phyloP scores from a whole-genome alignment of 2,113 vertebrate genomes.

The Urocynchramus pylzowi region DNA sequence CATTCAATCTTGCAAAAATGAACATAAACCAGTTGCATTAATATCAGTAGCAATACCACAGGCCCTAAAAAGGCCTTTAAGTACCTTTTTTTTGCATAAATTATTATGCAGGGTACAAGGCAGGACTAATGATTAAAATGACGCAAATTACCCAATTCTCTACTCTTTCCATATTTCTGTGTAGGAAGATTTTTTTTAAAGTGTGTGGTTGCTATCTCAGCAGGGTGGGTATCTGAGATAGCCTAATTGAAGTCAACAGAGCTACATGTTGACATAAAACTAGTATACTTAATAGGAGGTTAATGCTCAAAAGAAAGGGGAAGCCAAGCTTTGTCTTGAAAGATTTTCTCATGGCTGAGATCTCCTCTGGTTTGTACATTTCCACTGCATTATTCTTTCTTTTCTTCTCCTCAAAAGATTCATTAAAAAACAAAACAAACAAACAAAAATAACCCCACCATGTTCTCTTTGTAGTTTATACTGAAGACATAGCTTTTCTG shows the following conservation, averaged over 20 bases:
- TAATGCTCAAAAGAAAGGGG: not conserved
- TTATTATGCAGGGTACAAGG: not conserved
- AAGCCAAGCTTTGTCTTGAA: not conserved
- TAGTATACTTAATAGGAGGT: not conserved
- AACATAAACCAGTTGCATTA: not conserved
- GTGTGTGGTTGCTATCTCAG: not conserved
- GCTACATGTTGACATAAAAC: slow-evolving; percentile 17
- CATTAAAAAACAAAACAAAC: not conserved
- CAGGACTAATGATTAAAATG: not conserved
- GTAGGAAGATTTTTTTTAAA: not conserved
- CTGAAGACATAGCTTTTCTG: not conserved
- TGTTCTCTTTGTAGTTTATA: slow-evolving; percentile 3
- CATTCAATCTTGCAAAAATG: not conserved
- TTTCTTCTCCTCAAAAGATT: not conserved
- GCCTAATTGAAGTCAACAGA: slow-evolving; percentile 45
- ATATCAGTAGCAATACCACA: not conserved
- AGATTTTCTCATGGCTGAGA: not conserved
- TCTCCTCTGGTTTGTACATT: not conserved
- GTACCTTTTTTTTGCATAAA: not conserved
- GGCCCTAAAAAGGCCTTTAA: not conserved
- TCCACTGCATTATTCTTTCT: not conserved
- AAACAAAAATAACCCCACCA: not conserved
- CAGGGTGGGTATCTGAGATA: not conserved
- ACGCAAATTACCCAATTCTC: not conserved
- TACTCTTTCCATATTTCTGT: not conserved